A percentile compares a stretch with the other conserved stretches of the same genome.
phyloP scores from a whole-genome alignment of 2,797 vertebrate species.

The Gymnodraco acuticeps region DNA sequence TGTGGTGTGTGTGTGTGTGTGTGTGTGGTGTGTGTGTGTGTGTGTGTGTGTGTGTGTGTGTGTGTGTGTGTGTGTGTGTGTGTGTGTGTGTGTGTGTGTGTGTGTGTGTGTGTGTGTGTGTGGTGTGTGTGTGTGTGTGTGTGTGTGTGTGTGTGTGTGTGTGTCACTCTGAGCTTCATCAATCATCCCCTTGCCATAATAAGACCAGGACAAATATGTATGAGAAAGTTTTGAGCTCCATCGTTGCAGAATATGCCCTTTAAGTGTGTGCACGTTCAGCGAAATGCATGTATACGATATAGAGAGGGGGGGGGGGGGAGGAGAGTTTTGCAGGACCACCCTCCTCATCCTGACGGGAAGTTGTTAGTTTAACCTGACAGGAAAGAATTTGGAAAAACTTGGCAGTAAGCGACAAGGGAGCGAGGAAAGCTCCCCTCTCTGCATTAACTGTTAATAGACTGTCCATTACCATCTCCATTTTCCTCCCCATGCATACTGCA shows the following conservation, averaged over 20 bases:
- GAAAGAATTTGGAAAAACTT: slow-evolving; percentile 91
- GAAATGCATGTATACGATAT: slow-evolving; percentile 42
- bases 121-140: no score
- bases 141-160: slow-evolving; percentile 17
- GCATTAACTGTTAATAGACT: slow-evolving; percentile 84
- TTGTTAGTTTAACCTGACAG: slow-evolving; percentile 95
- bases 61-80: slow-evolving; percentile 6
- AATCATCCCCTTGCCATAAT: slow-evolving; percentile 63
- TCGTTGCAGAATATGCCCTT: slow-evolving; percentile 16
- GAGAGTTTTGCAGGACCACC: slow-evolving; percentile 83
- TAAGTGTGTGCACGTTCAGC: slow-evolving; percentile 39
- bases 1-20: slow-evolving; percentile 31
- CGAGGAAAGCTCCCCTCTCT: slow-evolving; percentile 73
- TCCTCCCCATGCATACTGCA: slow-evolving; percentile 29
- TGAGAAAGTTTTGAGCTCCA: slow-evolving; percentile 51
- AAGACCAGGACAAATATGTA: slow-evolving; percentile 61
- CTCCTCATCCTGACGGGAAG: slow-evolving; percentile 89
- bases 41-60: no score
- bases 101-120: no score
- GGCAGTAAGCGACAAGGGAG: slow-evolving; percentile 80
- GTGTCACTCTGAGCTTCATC: slow-evolving; percentile 50
- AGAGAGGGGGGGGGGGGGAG: slow-evolving; percentile 23
- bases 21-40: slow-evolving; percentile 11
- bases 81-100: no score
- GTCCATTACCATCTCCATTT: slow-evolving; percentile 65